Conservation (phyloP, 2,113 vertebrate genomes). For the Acinonyx jubatus region DNA sequence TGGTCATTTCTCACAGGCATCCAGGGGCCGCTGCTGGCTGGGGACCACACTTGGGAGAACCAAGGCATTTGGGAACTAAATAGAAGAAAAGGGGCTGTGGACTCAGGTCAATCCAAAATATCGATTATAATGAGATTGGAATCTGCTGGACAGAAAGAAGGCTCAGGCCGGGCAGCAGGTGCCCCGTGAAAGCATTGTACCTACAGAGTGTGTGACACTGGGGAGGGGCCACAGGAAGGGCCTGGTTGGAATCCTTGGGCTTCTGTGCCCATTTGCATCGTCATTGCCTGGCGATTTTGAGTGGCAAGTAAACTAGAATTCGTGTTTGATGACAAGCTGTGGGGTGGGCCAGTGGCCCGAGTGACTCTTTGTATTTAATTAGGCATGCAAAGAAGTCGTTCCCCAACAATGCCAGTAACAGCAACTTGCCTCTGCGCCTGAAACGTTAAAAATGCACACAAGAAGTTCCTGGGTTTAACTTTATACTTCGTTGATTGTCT, state of each 20-base stretch:
- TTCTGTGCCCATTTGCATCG: neutral
- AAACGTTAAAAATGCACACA: neutral
- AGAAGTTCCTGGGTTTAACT: neutral
- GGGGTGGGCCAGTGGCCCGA: rapidly evolving
- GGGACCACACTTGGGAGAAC: neutral
- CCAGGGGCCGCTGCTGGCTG: neutral
- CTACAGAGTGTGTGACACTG: neutral
- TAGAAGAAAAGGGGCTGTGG: neutral
- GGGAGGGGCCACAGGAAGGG: too few species aligned
- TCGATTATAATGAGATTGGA: neutral
- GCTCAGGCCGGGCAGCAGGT: neutral
- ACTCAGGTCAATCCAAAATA: neutral
- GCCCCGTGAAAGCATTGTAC: neutral
- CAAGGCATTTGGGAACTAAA: neutral
- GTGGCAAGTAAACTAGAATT: neutral
- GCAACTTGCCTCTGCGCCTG: neutral
- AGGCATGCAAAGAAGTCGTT: neutral
- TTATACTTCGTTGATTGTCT: neutral
- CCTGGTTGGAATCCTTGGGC: neutral
- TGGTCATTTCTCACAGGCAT: neutral
- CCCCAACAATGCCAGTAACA: neutral
- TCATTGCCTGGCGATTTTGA: neutral
- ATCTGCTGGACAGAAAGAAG: neutral
- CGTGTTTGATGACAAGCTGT: neutral
- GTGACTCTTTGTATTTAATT: neutral